Percentiles rank a stretch among this genome's conserved stretches.
phyloP scores from a whole-genome alignment of 2,888 invertebrate genomes.

The Andricus curvator region DNA sequence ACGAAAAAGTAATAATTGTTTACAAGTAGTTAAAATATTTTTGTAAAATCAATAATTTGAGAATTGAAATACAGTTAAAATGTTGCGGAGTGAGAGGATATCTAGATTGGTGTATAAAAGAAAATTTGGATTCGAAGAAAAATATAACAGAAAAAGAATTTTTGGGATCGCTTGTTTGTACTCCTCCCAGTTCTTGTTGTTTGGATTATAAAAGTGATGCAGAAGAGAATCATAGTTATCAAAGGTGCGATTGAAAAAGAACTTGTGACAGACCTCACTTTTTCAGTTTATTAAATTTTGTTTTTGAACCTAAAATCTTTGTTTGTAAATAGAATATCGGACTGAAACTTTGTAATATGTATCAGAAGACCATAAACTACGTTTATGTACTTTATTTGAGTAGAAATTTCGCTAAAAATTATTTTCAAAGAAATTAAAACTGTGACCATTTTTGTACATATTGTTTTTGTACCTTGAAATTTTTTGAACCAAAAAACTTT shows the following conservation, averaged over 20 bases:
- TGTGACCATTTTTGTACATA: no score
- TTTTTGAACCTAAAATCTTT: no score
- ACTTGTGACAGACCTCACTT: no score
- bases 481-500: no score
- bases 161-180: background rate
- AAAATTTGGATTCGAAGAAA: background rate
- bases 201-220: background rate
- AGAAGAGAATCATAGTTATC: background rate
- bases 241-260: background rate
- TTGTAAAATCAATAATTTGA: background rate
- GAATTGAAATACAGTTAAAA: background rate
- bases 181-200: conserved; percentile 13
- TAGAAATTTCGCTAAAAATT: no score
- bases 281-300: no score
- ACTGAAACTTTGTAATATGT: no score
- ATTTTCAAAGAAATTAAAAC: no score
- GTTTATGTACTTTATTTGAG: no score
- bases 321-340: no score
- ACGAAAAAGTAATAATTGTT: background rate
- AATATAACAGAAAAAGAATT: background rate
- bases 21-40: background rate
- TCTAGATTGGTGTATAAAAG: conserved; percentile 2
- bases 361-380: no score
- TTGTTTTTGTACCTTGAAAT: no score
- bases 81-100: background rate